These are phyloP conservation scores for Gopherus evgoodei DNA, from an alignment of 2,113 vertebrate genomes.

Conservation along the genomic window DNA sequence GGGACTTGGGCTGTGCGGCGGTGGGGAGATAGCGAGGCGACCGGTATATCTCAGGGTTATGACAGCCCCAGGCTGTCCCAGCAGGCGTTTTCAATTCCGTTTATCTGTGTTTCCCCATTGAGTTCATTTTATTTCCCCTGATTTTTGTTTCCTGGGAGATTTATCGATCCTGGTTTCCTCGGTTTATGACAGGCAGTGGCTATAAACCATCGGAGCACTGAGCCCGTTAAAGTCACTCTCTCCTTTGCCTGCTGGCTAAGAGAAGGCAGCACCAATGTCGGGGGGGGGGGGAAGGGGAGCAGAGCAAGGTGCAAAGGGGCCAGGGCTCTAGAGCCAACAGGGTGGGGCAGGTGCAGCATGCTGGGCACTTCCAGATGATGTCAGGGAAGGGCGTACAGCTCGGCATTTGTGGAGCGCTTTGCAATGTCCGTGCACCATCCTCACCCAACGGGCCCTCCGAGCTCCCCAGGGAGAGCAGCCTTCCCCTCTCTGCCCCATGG, in stretches of 20 bases:
- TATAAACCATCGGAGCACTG: conserved; percentile 33
- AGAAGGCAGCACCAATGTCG: neutral
- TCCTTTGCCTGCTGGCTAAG: rapidly evolving
- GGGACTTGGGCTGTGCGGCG: neutral
- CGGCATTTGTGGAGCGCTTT: neutral
- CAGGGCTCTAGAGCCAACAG: neutral
- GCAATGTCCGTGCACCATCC: too few relatives aligned
- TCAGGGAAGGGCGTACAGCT: neutral
- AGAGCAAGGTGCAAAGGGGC: too few relatives aligned
- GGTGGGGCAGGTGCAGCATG: rapidly evolving
- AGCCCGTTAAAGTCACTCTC: neutral
- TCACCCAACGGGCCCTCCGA: too few relatives aligned
- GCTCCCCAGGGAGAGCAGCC: neutral
- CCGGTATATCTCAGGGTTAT: conserved; percentile 40
- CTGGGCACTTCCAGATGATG: neutral
- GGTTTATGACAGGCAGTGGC: conserved; percentile 69
- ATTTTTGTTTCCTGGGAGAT: conserved; percentile 69
- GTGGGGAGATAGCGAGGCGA: neutral
- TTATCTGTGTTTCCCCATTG: conserved; percentile 61
- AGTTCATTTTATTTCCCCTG: conserved; percentile 62
- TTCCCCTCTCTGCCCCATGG: too few relatives aligned
- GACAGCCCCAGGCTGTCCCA: conserved; percentile 56
- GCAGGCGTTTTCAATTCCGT: conserved; percentile 55
- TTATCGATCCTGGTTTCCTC: conserved; percentile 60
- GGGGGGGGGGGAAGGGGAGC: rapidly evolving